These are phyloP conservation scores for Pygocentrus nattereri DNA, from an alignment of 2,797 vertebrate species.

Conservation along the genomic window DNA sequence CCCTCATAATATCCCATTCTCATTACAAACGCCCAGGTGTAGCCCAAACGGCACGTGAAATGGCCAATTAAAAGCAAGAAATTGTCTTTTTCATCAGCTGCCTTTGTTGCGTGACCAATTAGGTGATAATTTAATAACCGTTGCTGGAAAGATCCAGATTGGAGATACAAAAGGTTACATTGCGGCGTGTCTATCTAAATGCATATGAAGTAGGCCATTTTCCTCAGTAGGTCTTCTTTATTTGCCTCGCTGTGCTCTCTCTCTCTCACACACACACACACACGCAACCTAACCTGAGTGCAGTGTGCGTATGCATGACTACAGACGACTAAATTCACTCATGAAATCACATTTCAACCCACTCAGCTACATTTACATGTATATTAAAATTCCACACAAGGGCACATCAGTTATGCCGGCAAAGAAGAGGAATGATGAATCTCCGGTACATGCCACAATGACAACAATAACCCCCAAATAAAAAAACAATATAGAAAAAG, in stretches of 20 bases:
- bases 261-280: not conserved
- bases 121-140: conserved; percentile 93
- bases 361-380: conserved; percentile 59
- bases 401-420: conserved; percentile 42
- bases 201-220: conserved; percentile 73
- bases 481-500: not conserved
- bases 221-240: conserved; percentile 43
- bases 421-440: conserved; percentile 45
- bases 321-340: conserved; percentile 56
- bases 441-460: conserved; percentile 42
- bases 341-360: conserved; percentile 58
- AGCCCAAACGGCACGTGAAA: conserved; percentile 88
- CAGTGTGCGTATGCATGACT: conserved; percentile 37
- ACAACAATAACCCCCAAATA: not conserved
- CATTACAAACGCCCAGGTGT: conserved; percentile 94
- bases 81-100: conserved; percentile 92
- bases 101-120: conserved; percentile 92
- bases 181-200: conserved; percentile 81
- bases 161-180: conserved; percentile 90
- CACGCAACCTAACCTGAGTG: conserved; percentile 37
- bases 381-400: conserved; percentile 60
- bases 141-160: conserved; percentile 86
- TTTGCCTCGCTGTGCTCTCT: conserved; percentile 21
- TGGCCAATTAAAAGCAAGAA: conserved; percentile 94
- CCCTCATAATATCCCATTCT: conserved; percentile 90